These are phyloP conservation scores for Benthosema pterotum DNA, from an alignment of 2,797 vertebrate genomes.

Conservation along the genomic window DNA sequence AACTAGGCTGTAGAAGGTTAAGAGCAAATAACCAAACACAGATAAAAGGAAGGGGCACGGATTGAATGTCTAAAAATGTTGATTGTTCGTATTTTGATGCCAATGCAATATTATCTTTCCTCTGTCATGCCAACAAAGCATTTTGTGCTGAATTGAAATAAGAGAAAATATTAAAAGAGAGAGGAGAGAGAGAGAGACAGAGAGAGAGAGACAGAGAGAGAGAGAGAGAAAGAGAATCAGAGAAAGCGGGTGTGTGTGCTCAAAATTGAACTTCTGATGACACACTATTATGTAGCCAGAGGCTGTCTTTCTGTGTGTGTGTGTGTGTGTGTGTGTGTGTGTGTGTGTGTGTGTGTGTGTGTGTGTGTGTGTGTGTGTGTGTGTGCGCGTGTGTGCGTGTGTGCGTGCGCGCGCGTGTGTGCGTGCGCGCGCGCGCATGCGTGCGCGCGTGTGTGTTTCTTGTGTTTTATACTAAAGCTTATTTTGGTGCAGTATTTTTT, in stretches of 20 bases:
- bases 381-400: slow-evolving; percentile 4
- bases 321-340: slow-evolving; percentile 19
- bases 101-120: too few relatives aligned
- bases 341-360: slow-evolving; percentile 19
- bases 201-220: neutral
- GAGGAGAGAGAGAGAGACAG: neutral
- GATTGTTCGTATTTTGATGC: too few relatives aligned
- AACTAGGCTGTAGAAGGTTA: too few relatives aligned
- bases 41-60: too few relatives aligned
- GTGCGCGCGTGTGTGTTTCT: slow-evolving; percentile 3
- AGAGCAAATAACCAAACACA: too few relatives aligned
- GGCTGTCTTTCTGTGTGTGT: slow-evolving; percentile 14
- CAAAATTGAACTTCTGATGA: slow-evolving; percentile 8
- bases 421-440: neutral
- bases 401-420: neutral
- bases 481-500: too few relatives aligned
- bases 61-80: too few relatives aligned
- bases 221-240: neutral
- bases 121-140: too few relatives aligned
- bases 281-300: slow-evolving; percentile 22
- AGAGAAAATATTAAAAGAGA: neutral
- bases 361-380: neutral
- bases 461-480: too few relatives aligned
- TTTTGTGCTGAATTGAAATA: neutral
- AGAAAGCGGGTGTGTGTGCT: slow-evolving; percentile 24